Base-by-base conservation (phyloP, 2,797 vertebrate genomes). In the Gymnocypris eckloni region DNA sequence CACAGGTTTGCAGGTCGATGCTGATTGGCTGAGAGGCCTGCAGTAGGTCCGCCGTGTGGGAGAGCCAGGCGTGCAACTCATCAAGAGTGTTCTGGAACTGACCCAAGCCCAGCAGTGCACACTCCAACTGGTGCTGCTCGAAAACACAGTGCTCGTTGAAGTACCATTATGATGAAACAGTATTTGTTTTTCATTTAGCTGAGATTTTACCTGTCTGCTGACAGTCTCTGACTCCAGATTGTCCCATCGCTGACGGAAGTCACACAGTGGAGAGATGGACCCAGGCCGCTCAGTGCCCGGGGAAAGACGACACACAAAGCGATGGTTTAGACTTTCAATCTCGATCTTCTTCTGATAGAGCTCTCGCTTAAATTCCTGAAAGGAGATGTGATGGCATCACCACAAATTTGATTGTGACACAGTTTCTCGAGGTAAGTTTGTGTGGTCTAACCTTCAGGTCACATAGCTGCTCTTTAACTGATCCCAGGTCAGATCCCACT, bases 21-120 rank as follows among this genome's bases (percentile, higher is more conserved):
- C 94, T 94, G 90, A 95, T 91, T 52, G 91, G 90, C 4, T 91
- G 91, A 0, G 92, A 88, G 71, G 92, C 92, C 85, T 93, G 94
- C 70, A 98, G 95, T 86, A 96, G 96, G 89, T 97, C 96, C 0
- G 93, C 92, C 0, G 96, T 97, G 80, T 92, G 88, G 8, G 92
- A 92, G 59, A 98, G 93, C 97, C 97, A 98, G 84, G 95, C 93
- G 87, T 96, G 94, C 84, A 97, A 92, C 92, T 97, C 97, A 76
- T 96, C 95, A 89, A 98, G 90, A n/a, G 97, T 96, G 91, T 96
- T 96, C 91, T 97, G 97, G 91, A 98, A 97, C 94, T 97, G 97
- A 45, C 97, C 97, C 90, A 98, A 92, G 13, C 96, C 96, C 89
- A 98, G 93, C 80, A 98, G 91, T 0, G 96, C 95, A 2, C 95